phyloP scores from a whole-genome alignment of 2,797 vertebrate genomes.

The Sciurus carolinensis region DNA sequence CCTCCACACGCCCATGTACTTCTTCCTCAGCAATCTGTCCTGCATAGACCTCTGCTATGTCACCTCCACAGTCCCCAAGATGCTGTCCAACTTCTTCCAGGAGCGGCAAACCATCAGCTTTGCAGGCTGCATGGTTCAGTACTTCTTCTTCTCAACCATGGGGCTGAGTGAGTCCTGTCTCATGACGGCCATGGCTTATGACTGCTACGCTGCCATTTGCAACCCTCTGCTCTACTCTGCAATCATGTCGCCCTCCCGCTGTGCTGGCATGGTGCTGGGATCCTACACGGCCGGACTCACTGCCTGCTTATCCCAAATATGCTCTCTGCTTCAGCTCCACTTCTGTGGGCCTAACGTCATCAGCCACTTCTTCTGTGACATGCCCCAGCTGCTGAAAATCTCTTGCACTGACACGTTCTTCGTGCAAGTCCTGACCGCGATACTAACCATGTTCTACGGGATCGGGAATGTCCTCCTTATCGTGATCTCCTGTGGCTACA shows the following conservation, averaged over 20 bases:
- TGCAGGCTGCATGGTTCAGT: constrained; percentile 70
- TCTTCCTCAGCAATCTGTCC: constrained; percentile 82
- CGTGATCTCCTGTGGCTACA: constrained; percentile 59
- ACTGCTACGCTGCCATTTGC: constrained; percentile 32
- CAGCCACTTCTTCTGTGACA: constrained; percentile 80
- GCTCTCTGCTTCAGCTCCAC: not conserved
- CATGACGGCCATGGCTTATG: constrained; percentile 56
- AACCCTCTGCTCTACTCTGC: constrained; percentile 32
- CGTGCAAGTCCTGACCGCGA: constrained; percentile 42
- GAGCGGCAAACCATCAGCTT: constrained; percentile 66
- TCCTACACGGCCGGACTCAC: not conserved
- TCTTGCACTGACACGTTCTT: constrained; percentile 61
- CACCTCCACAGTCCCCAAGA: constrained; percentile 75
- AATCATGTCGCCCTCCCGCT: constrained; percentile 35
- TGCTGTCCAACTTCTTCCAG: constrained; percentile 68
- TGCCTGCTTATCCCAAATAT: not conserved
- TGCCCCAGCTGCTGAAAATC: constrained; percentile 66
- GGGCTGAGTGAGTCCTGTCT: not conserved
- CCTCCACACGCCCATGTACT: constrained; percentile 83
- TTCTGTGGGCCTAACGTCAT: constrained; percentile 77
- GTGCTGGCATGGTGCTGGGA: not conserved
- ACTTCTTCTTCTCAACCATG: constrained; percentile 53
- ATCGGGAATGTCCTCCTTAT: not conserved
- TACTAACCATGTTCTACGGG: constrained; percentile 47
- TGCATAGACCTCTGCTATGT: constrained; percentile 77